Base-by-base conservation (phyloP, 2,113 vertebrate genomes). In the Erythrolamprus reginae region DNA sequence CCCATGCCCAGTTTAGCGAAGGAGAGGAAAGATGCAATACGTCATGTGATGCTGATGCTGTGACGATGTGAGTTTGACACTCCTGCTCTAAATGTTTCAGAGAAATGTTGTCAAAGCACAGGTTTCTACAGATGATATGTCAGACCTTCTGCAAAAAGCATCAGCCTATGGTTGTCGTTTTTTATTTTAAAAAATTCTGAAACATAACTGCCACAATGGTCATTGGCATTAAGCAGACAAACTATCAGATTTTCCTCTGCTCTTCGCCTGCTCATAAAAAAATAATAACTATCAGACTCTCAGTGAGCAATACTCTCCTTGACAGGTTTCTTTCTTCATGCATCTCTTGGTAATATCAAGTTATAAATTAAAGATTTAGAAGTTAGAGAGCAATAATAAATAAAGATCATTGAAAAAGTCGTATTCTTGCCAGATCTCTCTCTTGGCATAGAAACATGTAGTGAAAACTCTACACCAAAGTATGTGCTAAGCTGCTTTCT, bases 351-450 rank as follows among this genome's bases (percentile, higher is more conserved):
- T 90, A 19, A 23, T 86, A 94, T 83, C 92, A 90, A 95, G 92
- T 93, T 94, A 94, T 84, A 38, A 58, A 83, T 77, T 90, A 15
- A 82, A 88, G 47, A 93, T 91, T 13, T 5, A 91, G 9, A 95
- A 92, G 86, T 92, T 96, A 93, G 95, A 88, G 53, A 82, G 86
- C 90, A 89, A 70, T 89, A 90, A 48, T 95, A 96, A 96, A 96
- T 94, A 96, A 96, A 95, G 92, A 96, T 96, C 95, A 95, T 93
- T 90, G 82, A 89, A 90, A 97, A 96, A 94, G 94, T 89, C 94
- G 53, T 88, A 85, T 94, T 89, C 58, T n/a, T 70, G 92, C 87
- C 93, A 94, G 94, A n/a, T n/a, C 89, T 93, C 95, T 96, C 88
- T 94, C 94, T 93, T 97, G 96, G 96, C 95, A 95, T 42, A 65